These are phyloP conservation scores for Tor tambroides DNA, from an alignment of 2,113 vertebrate genomes.

Conservation along the genomic window DNA sequence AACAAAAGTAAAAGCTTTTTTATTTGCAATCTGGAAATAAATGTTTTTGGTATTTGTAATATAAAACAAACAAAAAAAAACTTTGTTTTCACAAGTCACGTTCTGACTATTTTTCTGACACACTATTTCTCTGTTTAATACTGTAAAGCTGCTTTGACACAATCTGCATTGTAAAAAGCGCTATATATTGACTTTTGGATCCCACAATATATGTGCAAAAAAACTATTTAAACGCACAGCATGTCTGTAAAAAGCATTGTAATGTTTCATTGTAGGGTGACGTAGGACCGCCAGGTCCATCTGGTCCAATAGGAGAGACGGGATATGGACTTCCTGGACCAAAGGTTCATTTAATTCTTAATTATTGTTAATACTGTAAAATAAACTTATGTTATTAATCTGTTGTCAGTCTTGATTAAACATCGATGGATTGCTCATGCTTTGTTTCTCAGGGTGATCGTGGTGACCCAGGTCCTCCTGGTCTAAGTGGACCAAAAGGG, in stretches of 20 bases:
- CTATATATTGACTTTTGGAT: not conserved
- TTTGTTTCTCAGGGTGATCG: slow-evolving; percentile 80
- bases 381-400: not conserved
- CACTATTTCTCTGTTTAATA: too few relatives aligned
- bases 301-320: slow-evolving; percentile 84
- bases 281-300: slow-evolving; percentile 78
- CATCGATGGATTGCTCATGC: not conserved
- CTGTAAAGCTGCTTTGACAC: too few relatives aligned
- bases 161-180: too few relatives aligned
- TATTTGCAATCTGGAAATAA: not conserved
- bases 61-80: not conserved
- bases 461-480: slow-evolving; percentile 78
- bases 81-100: not conserved
- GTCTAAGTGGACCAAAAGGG: slow-evolving; percentile 86
- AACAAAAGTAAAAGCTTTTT: slow-evolving; percentile 78
- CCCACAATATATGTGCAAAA: not conserved
- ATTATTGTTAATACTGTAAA: not conserved
- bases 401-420: not conserved
- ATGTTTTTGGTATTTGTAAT: not conserved
- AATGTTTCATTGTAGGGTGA: slow-evolving; percentile 78
- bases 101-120: not conserved
- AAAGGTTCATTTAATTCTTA: slow-evolving; percentile 75
- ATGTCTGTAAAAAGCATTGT: not conserved
- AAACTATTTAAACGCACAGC: not conserved
- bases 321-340: slow-evolving; percentile 88